These are phyloP conservation scores for Drosophila hawaiiensis DNA, from an alignment of 2,888 invertebrate species.

Conservation along the genomic window DNA sequence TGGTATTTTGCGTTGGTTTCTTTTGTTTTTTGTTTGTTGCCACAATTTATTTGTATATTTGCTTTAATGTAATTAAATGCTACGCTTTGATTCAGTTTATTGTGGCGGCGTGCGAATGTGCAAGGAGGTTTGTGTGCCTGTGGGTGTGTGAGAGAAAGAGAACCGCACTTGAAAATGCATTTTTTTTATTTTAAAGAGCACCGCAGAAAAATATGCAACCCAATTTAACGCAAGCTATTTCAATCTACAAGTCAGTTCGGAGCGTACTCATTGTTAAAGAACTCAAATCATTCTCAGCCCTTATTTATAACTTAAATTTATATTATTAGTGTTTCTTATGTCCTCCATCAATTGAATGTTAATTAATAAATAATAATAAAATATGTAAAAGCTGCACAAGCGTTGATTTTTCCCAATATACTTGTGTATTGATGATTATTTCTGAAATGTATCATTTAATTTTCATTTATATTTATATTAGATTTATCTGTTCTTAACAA, in stretches of 20 bases:
- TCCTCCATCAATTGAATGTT: not conserved
- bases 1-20: constrained; percentile 45
- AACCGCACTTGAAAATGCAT: constrained; percentile 11
- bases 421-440: not conserved
- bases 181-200: constrained; percentile 1
- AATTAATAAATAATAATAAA: not conserved
- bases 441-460: not conserved
- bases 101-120: constrained; percentile 1
- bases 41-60: constrained; percentile 65
- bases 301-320: not conserved
- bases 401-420: not conserved
- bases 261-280: no score
- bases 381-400: not conserved
- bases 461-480: not conserved
- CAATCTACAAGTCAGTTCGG: not conserved
- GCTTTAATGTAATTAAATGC: constrained; percentile 73
- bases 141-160: not conserved
- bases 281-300: not conserved
- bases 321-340: not conserved
- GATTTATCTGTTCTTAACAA: not conserved
- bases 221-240: not conserved
- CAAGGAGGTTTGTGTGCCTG: not conserved
- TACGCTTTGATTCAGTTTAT: constrained; percentile 54
- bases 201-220: constrained; percentile 24
- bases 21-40: constrained; percentile 52